Evolutionary conservation across 2,797 vertebrate species (phyloP).

Genomic region (Amazona finschi): DNA sequence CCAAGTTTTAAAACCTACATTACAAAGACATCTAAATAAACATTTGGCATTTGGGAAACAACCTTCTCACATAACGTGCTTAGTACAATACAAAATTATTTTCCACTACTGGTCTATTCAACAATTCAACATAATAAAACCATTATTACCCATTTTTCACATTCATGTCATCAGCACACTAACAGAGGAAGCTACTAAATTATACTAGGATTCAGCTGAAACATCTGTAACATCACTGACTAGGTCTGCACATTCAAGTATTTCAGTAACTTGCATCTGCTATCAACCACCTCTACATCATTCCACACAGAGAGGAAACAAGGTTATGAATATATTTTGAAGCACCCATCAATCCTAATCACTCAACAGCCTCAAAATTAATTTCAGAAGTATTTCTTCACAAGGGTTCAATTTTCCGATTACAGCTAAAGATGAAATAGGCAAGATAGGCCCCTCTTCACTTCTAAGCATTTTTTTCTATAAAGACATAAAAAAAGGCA

Average conservation of each 20-base stretch:
- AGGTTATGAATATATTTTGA: not conserved
- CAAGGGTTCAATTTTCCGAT: not conserved
- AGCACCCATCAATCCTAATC: not conserved
- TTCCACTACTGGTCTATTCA: not conserved
- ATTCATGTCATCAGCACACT: not conserved
- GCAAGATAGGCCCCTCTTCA: not conserved
- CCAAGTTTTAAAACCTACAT: not conserved
- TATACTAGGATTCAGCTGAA: not conserved
- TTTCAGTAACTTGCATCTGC: not conserved
- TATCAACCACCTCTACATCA: not conserved
- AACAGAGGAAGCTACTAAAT: not conserved
- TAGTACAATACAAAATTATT: not conserved
- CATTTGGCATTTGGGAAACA: not conserved
- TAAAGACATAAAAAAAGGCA: not conserved
- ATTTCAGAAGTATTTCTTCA: not conserved
- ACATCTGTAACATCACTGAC: not conserved
- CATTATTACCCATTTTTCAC: not conserved
- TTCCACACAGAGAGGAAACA: not conserved
- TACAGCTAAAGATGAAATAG: not conserved
- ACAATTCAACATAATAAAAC: not conserved
- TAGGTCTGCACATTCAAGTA: not conserved
- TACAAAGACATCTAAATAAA: not conserved
- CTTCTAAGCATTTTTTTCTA: not conserved
- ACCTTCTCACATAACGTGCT: not conserved
- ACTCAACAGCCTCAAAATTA: not conserved